Evolutionary conservation across 2,888 invertebrate genomes (phyloP).

Genomic region (Chelonus formosanus): DNA sequence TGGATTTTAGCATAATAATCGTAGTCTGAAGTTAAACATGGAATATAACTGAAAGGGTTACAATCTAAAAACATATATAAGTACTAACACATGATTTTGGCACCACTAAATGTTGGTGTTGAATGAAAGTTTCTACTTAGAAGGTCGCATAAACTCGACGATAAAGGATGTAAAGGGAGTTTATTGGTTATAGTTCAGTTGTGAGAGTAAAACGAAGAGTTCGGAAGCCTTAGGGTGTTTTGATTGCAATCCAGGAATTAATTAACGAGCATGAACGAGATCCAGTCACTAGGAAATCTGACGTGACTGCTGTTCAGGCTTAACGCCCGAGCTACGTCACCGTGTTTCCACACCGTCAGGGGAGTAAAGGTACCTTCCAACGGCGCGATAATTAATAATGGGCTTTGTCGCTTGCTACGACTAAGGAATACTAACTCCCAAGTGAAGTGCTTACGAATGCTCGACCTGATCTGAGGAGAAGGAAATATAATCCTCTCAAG

Average conservation of each 20-base stretch:
- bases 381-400: slow-evolving; percentile 50
- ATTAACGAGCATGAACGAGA: slow-evolving; percentile 51
- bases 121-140: slow-evolving; percentile 26
- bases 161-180: slow-evolving; percentile 3
- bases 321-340: slow-evolving; percentile 40
- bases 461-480: slow-evolving; percentile 14
- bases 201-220: background rate
- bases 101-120: slow-evolving; percentile 27
- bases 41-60: background rate
- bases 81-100: background rate
- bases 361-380: slow-evolving; percentile 7
- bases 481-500: slow-evolving; percentile 36
- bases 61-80: background rate
- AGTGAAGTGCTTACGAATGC: slow-evolving; percentile 36
- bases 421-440: slow-evolving; percentile 29
- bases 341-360: slow-evolving; percentile 29
- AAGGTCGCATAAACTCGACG: background rate
- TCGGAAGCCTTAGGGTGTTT: slow-evolving; percentile 41
- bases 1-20: too few species aligned
- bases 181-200: background rate
- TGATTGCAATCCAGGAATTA: slow-evolving; percentile 53
- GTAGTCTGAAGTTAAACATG: background rate
- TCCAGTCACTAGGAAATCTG: slow-evolving; percentile 49
- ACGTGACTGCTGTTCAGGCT: slow-evolving; percentile 52
- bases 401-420: slow-evolving; percentile 41